Percentiles rank a stretch among this genome's conserved stretches.
These are phyloP conservation scores for Tragelaphus buxtoni DNA, from an alignment of 2,113 vertebrate species.

Conservation along the genomic window DNA sequence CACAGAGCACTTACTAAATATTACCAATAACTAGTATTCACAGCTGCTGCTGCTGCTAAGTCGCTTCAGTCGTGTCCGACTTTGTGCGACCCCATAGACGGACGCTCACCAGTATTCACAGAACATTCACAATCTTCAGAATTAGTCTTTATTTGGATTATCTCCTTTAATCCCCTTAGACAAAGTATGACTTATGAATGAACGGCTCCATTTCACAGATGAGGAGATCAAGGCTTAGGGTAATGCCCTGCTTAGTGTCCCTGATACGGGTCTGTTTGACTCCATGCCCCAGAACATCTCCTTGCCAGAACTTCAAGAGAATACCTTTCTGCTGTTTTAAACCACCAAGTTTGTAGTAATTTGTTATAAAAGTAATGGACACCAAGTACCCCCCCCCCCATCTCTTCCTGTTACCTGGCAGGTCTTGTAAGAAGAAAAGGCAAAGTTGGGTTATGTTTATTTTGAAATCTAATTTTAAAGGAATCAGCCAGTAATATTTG, in stretches of 20 bases:
- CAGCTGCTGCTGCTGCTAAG: neutral
- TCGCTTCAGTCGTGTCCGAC: too few species aligned
- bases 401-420: neutral
- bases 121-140: neutral
- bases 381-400: neutral
- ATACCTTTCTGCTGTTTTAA: neutral
- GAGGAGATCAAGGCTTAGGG: neutral
- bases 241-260: neutral
- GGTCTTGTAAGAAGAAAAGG: neutral
- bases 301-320: neutral
- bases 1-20: neutral
- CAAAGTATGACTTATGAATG: neutral
- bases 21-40: neutral
- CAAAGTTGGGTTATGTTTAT: accelerated
- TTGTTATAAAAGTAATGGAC: neutral
- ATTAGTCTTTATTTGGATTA: neutral
- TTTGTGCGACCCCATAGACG: too few species aligned
- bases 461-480: neutral
- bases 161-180: neutral
- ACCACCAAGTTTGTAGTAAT: neutral
- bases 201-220: neutral
- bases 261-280: neutral
- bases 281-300: neutral
- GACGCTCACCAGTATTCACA: neutral
- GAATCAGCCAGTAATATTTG: neutral